Conservation (phyloP, 2,113 vertebrate genomes). For the Sander vitreus region DNA sequence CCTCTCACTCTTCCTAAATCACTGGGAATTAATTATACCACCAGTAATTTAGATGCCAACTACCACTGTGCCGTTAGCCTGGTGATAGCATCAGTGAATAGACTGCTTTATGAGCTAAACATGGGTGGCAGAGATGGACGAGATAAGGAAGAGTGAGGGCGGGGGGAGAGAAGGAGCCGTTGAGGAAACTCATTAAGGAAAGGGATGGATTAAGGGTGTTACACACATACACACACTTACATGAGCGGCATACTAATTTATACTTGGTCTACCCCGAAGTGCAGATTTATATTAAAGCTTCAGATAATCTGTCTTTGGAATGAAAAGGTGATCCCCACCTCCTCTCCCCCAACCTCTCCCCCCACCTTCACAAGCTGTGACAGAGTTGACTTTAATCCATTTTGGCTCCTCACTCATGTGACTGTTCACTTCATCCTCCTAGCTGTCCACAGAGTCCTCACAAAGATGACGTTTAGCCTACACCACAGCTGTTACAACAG, state of each 20-base stretch:
- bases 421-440: conserved; percentile 43
- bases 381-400: conserved; percentile 44
- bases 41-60: conserved; percentile 30
- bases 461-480: conserved; percentile 48
- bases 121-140: conserved; percentile 24
- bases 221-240: conserved; percentile 6
- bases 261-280: background rate
- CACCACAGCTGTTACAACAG: conserved; percentile 66
- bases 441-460: conserved; percentile 40
- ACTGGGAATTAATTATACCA: conserved; percentile 53
- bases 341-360: background rate
- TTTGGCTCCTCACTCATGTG: conserved; percentile 44
- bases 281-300: conserved; percentile 24
- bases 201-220: conserved; percentile 29
- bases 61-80: background rate
- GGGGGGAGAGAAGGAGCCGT: conserved; percentile 5
- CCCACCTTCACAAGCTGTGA: conserved; percentile 9
- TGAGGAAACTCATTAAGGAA: conserved; percentile 48
- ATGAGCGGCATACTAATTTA: conserved; percentile 34
- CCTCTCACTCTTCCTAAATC: conserved; percentile 46
- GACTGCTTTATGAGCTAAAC: conserved; percentile 39
- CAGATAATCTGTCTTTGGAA: background rate
- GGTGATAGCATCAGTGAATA: conserved; percentile 40
- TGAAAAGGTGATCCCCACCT: background rate
- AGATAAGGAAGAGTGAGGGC: background rate